phyloP scores from a whole-genome alignment of 2,888 invertebrate species.

The Plusia festucae region DNA sequence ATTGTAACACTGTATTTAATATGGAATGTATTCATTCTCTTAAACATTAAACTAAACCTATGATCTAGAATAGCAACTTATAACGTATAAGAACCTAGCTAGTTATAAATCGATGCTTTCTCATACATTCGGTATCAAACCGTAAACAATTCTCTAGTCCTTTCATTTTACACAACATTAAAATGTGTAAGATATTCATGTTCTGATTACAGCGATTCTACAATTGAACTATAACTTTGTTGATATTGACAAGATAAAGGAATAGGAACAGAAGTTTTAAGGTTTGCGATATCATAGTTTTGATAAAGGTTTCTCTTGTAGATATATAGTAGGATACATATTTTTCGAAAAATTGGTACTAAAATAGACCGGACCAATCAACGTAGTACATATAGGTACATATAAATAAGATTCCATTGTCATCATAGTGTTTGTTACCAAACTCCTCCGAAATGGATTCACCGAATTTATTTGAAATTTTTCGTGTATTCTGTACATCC shows the following conservation, averaged over 20 bases:
- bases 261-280: background rate
- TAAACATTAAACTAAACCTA: constrained; percentile 42
- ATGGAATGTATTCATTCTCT: constrained; percentile 10
- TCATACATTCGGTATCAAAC: constrained; percentile 61
- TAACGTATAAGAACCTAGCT: constrained; percentile 37
- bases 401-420: no score
- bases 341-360: background rate
- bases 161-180: constrained; percentile 59
- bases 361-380: no score
- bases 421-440: no score
- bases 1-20: background rate
- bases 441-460: no score
- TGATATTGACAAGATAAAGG: constrained; percentile 45
- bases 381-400: no score
- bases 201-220: constrained; percentile 43
- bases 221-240: constrained; percentile 49
- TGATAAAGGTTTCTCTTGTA: background rate
- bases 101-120: constrained; percentile 58
- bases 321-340: background rate
- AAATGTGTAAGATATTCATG: constrained; percentile 59
- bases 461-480: no score
- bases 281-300: background rate
- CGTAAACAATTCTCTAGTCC: constrained; percentile 60
- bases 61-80: constrained; percentile 42
- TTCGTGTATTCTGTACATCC: no score